Percentiles rank a stretch among this genome's conserved stretches.
Conservation (phyloP, 1,140 invertebrate genomes). For the Branchinecta lynchi region DNA sequence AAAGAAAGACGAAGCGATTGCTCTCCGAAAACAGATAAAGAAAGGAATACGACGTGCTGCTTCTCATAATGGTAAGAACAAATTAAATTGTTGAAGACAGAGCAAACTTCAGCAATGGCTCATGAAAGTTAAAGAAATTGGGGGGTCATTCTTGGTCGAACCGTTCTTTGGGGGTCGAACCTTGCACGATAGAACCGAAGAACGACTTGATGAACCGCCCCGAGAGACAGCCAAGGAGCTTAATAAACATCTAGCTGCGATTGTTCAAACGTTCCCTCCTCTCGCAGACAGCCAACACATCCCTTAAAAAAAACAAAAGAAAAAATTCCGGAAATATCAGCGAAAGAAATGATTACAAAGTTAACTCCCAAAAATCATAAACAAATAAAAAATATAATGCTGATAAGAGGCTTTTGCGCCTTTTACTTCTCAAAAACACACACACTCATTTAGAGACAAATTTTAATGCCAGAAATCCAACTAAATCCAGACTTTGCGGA, state of each 20-base stretch:
- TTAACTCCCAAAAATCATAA: no score
- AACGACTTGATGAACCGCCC: background rate
- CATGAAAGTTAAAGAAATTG: conserved; percentile 2
- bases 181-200: no score
- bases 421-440: no score
- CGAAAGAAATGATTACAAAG: background rate
- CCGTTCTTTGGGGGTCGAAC: background rate
- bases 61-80: conserved; percentile 5
- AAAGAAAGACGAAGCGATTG: background rate
- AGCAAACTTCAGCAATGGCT: conserved; percentile 5
- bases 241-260: background rate
- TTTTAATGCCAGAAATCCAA: no score
- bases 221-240: background rate
- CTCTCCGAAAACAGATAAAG: conserved; percentile 5
- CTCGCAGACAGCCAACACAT: background rate
- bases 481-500: no score
- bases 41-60: conserved; percentile 5
- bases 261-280: no score
- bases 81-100: background rate
- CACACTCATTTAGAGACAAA: no score
- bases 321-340: conserved; percentile 1
- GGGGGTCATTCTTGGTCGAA: background rate
- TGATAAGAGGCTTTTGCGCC: no score
- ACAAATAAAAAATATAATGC: no score
- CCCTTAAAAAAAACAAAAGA: conserved; percentile 1